Conservation (phyloP, 2,113 vertebrate species). For the Montifringilla adamsi region DNA sequence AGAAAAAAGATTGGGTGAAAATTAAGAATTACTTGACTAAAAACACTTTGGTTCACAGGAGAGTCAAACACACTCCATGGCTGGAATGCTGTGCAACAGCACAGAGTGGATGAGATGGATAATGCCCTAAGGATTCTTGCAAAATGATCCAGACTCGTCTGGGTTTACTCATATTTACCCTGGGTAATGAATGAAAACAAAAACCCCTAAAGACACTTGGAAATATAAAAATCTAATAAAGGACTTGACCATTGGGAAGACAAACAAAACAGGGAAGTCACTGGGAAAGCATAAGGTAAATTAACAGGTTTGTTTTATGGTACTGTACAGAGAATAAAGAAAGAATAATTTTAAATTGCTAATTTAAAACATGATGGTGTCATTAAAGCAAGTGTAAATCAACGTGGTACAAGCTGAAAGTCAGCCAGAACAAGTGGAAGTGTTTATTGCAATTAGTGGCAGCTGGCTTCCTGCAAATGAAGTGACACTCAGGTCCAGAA, state of each 20-base stretch:
- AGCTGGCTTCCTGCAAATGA: slow-evolving; percentile 17
- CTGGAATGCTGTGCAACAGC: neutral
- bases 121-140: neutral
- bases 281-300: neutral
- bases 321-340: neutral
- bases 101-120: neutral
- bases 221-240: neutral
- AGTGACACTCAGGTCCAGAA: neutral
- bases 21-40: neutral
- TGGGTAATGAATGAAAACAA: neutral
- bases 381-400: neutral
- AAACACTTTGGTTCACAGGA: neutral
- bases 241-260: neutral
- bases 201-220: neutral
- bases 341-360: neutral
- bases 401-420: neutral
- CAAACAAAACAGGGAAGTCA: neutral
- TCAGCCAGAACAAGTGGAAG: neutral
- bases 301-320: neutral
- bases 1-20: neutral
- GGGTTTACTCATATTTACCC: neutral
- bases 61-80: neutral
- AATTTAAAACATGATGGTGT: neutral
- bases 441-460: slow-evolving; percentile 17
- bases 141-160: neutral